Conservation (phyloP, 2,113 vertebrate species). For the Myiopsitta monachus region DNA sequence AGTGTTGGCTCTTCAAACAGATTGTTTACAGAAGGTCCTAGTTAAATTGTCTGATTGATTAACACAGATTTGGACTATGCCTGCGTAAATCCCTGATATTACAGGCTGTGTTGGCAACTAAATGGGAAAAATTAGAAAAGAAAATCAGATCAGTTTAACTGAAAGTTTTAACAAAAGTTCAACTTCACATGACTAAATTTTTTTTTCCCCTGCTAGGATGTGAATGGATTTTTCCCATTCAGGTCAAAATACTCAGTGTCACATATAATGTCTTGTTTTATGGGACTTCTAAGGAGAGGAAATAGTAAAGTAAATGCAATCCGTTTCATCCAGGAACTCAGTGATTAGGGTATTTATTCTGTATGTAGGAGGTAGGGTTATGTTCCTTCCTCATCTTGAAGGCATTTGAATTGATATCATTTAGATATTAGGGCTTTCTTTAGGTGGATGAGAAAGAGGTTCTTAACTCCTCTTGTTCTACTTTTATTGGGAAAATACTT, state of each 20-base stretch:
- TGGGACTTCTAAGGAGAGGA: not conserved
- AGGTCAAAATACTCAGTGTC: not conserved
- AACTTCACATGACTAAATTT: not conserved
- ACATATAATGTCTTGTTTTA: not conserved
- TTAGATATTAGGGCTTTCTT: not conserved
- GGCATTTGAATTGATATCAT: not conserved
- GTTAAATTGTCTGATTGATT: not conserved
- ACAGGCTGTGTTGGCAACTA: not conserved
- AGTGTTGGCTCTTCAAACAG: not conserved
- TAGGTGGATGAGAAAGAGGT: not conserved
- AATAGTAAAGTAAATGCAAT: not conserved
- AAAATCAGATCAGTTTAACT: not conserved
- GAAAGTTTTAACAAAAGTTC: not conserved
- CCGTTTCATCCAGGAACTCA: not conserved
- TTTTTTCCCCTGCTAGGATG: not conserved
- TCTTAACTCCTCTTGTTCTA: not conserved
- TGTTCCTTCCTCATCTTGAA: not conserved
- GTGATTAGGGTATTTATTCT: not conserved
- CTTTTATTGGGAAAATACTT: not conserved
- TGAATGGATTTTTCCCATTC: not conserved
- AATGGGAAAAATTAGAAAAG: not conserved
- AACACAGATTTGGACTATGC: not conserved
- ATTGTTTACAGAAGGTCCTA: not conserved
- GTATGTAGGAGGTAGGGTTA: not conserved
- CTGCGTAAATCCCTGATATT: not conserved